These are phyloP conservation scores for Ladona fulva DNA, from an alignment of 1,140 invertebrate species.

Conservation along the genomic window DNA sequence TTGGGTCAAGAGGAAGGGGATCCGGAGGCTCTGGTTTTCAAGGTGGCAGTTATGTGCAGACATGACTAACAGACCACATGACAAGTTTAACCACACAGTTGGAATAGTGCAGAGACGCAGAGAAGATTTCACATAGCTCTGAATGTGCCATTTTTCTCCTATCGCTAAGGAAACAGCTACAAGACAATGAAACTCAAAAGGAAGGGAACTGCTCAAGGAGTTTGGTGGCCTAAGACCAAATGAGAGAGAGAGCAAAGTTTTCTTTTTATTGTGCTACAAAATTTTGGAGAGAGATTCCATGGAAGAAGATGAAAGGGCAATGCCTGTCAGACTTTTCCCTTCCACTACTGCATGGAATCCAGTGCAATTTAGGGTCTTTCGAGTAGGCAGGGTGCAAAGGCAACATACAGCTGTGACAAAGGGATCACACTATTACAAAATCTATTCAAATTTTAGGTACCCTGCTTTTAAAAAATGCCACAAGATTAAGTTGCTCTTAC, in stretches of 20 bases:
- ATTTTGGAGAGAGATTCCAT: not conserved
- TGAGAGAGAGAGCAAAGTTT: not conserved
- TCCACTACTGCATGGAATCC: not conserved
- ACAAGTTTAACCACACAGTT: not conserved
- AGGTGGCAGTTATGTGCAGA: not conserved
- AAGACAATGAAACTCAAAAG: not conserved
- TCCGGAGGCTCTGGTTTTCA: not conserved
- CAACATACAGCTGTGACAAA: not conserved
- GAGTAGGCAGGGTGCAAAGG: not conserved
- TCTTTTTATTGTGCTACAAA: not conserved
- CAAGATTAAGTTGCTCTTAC: not conserved
- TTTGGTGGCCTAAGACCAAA: not conserved
- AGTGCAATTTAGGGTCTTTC: not conserved
- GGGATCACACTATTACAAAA: not conserved
- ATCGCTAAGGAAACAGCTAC: not conserved
- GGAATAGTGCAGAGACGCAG: not conserved
- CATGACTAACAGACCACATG: not conserved
- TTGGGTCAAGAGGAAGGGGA: not conserved
- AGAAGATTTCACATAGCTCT: not conserved
- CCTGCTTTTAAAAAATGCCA: slow-evolving; percentile 5
- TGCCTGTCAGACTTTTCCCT: not conserved
- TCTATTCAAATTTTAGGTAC: slow-evolving; percentile 1
- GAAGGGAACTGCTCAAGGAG: not conserved
- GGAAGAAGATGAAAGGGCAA: no score
- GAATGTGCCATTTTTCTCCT: not conserved